phyloP scores from a whole-genome alignment of 2,113 vertebrate species.

The Thalassoma bifasciatum region DNA sequence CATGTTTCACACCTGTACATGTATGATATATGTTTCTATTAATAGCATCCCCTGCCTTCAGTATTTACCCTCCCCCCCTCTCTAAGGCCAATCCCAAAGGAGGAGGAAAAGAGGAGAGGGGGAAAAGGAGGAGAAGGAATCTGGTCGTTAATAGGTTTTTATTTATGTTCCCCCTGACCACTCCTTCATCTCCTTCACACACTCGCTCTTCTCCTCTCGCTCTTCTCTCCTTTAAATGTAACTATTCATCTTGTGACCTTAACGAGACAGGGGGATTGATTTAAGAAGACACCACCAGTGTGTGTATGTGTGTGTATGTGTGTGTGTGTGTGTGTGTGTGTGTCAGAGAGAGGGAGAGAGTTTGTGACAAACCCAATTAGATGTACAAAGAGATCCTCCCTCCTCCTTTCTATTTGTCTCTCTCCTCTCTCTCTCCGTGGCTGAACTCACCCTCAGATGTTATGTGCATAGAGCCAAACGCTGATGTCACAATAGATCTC shows the following conservation, averaged over 20 bases:
- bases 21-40: conserved; percentile 36
- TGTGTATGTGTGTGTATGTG: neutral
- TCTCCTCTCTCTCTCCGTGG: neutral
- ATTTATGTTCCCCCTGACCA: neutral
- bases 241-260: conserved; percentile 62
- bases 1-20: neutral
- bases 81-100: conserved; percentile 27
- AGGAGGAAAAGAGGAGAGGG: conserved; percentile 27
- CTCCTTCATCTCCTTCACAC: conserved; percentile 26
- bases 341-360: neutral
- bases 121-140: conserved; percentile 23
- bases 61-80: conserved; percentile 6
- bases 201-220: conserved; percentile 7
- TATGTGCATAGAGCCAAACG: conserved; percentile 62
- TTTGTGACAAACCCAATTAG: conserved; percentile 49
- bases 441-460: conserved; percentile 40
- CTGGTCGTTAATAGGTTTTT: too few relatives aligned
- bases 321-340: neutral
- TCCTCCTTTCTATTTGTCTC: conserved; percentile 9
- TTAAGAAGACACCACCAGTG: conserved; percentile 17
- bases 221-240: conserved; percentile 44
- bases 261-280: conserved; percentile 51
- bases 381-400: conserved; percentile 39
- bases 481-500: conserved; percentile 68
- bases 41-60: conserved; percentile 36